Conservation (phyloP, 2,888 invertebrate species). For the Taenaris catops region DNA sequence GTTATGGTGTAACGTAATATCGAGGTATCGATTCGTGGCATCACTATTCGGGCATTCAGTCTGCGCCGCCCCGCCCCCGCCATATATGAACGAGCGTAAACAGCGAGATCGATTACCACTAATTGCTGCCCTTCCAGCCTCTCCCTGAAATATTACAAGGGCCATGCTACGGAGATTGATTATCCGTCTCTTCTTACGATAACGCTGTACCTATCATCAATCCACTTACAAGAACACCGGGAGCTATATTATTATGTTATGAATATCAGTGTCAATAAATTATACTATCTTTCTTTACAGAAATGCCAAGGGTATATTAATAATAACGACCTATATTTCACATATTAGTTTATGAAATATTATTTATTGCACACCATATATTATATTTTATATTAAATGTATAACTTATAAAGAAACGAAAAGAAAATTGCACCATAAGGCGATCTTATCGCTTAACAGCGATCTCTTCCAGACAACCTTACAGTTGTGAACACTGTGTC, state of each 20-base stretch:
- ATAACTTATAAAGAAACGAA: too few relatives aligned
- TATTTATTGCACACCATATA: too few relatives aligned
- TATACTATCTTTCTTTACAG: constrained; percentile 10
- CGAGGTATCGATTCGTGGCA: constrained; percentile 15
- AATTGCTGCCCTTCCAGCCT: constrained; percentile 61
- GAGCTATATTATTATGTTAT: constrained; percentile 14
- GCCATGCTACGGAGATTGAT: constrained; percentile 21
- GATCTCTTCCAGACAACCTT: too few relatives aligned
- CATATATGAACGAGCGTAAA: constrained; percentile 63
- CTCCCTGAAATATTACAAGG: constrained; percentile 43
- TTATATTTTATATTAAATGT: too few relatives aligned
- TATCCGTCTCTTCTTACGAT: constrained; percentile 22
- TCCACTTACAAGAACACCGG: constrained; percentile 12
- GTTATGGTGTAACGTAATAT: not conserved
- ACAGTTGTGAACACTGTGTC: too few relatives aligned
- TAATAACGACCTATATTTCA: too few relatives aligned
- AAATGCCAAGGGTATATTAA: too few relatives aligned
- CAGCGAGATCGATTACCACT: constrained; percentile 73
- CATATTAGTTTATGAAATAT: too few relatives aligned
- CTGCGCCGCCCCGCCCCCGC: constrained; percentile 46
- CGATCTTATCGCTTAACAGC: too few relatives aligned
- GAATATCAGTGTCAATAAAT: constrained; percentile 10
- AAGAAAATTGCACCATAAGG: too few relatives aligned
- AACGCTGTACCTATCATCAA: constrained; percentile 30
- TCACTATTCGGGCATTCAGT: constrained; percentile 29